Evolutionary conservation across 2,113 vertebrate genomes (phyloP).

Genomic region (Dascyllus trimaculatus): DNA sequence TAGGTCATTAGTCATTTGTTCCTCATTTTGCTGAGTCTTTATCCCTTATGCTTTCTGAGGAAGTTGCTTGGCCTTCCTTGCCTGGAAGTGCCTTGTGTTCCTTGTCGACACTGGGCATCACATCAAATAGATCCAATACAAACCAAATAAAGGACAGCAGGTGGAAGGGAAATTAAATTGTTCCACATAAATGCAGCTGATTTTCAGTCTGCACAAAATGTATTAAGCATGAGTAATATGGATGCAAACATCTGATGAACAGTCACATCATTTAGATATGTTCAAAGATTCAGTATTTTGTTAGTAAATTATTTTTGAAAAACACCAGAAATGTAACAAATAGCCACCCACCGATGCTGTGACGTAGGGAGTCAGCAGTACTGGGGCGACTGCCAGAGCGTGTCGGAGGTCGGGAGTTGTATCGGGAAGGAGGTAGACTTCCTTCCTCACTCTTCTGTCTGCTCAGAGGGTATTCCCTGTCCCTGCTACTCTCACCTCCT

Average conservation of each 20-base stretch:
- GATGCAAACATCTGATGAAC: slow-evolving; percentile 15
- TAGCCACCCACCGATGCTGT: slow-evolving; percentile 82
- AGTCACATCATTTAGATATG: neutral
- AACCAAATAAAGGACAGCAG: slow-evolving; percentile 26
- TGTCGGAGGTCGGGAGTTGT: slow-evolving; percentile 67
- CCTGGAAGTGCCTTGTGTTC: slow-evolving; percentile 9
- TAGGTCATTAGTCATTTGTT: slow-evolving; percentile 8
- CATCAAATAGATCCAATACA: slow-evolving; percentile 22
- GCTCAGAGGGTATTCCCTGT: slow-evolving; percentile 43
- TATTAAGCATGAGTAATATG: slow-evolving; percentile 4
- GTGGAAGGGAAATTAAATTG: slow-evolving; percentile 54
- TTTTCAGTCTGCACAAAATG: neutral
- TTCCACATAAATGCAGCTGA: slow-evolving; percentile 24
- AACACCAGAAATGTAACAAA: neutral
- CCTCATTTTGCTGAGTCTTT: slow-evolving; percentile 3
- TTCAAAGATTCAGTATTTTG: neutral
- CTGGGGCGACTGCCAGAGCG: slow-evolving; percentile 79
- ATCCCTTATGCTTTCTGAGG: slow-evolving; percentile 1
- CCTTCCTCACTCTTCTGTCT: slow-evolving; percentile 60
- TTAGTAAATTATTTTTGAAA: neutral
- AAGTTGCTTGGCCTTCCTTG: slow-evolving; percentile 24
- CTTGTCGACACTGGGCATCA: slow-evolving; percentile 18
- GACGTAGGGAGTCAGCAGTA: slow-evolving; percentile 75
- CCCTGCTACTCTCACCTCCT: slow-evolving; percentile 69
- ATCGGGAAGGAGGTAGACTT: slow-evolving; percentile 63